phyloP scores from a whole-genome alignment of 2,113 vertebrate genomes.

The Notarius lentiginosus region DNA sequence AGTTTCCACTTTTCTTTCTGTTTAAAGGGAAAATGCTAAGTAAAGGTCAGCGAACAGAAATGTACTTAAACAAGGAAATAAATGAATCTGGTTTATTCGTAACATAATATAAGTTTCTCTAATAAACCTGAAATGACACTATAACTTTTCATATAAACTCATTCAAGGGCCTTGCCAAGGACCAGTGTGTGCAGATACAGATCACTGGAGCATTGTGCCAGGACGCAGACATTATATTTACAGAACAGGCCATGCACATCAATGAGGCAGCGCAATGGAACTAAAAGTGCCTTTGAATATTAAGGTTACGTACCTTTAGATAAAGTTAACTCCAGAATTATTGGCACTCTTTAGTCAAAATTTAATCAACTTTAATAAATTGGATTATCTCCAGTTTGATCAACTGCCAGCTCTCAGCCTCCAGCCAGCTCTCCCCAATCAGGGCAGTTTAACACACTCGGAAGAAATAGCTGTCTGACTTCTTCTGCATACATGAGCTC shows the following conservation, averaged over 20 bases:
- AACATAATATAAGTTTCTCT: not conserved
- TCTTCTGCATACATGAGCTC: not conserved
- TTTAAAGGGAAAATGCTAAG: not conserved
- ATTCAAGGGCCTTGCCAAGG: not conserved
- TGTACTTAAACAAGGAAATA: not conserved
- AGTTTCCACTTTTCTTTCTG: not conserved
- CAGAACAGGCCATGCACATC: not conserved
- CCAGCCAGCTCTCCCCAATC: not conserved
- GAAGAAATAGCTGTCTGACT: not conserved
- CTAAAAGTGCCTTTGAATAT: not conserved
- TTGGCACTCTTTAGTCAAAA: not conserved
- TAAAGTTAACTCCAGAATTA: slow-evolving; percentile 10
- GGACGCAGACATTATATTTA: slow-evolving; percentile 31
- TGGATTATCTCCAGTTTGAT: slow-evolving; percentile 2
- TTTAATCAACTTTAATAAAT: slow-evolving; percentile 7
- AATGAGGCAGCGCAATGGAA: slow-evolving; percentile 26
- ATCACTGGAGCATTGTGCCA: slow-evolving; percentile 6
- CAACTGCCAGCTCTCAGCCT: not conserved
- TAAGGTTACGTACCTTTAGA: not conserved
- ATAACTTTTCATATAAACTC: slow-evolving; percentile 11
- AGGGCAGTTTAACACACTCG: not conserved
- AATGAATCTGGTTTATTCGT: not conserved
- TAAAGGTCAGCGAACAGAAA: not conserved
- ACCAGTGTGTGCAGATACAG: not conserved
- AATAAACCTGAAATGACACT: slow-evolving; percentile 21